Percentiles rank a stretch among this genome's conserved stretches.
phyloP scores from a whole-genome alignment of 2,888 invertebrate species.

The Teleogryllus oceanicus region DNA sequence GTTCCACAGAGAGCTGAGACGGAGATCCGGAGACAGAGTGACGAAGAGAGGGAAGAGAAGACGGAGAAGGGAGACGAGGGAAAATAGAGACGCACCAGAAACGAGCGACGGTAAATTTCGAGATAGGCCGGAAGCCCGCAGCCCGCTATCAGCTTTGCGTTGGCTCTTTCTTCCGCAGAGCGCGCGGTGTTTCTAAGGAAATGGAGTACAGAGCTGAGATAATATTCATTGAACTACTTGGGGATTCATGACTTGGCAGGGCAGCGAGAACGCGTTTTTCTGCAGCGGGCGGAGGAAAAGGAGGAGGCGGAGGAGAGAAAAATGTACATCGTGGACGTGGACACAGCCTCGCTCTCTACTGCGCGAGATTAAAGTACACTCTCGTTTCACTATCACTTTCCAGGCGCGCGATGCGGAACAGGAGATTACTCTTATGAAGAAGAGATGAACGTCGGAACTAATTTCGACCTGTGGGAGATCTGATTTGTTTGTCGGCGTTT shows the following conservation, averaged over 20 bases:
- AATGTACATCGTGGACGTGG: too few relatives aligned
- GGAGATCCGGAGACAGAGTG: not conserved
- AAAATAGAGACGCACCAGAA: not conserved
- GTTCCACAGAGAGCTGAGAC: not conserved
- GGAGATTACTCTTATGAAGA: too few relatives aligned
- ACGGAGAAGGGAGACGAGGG: not conserved
- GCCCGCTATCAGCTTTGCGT: not conserved
- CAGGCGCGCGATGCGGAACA: too few relatives aligned
- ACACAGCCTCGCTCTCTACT: too few relatives aligned
- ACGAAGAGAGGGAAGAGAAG: not conserved
- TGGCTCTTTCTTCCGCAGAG: not conserved
- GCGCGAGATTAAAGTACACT: too few relatives aligned
- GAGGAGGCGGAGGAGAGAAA: too few relatives aligned
- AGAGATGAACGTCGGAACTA: too few relatives aligned
- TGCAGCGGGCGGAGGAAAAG: too few relatives aligned
- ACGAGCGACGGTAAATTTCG: conserved; percentile 9
- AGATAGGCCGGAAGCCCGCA: not conserved
- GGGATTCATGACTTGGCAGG: not conserved
- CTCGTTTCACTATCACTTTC: too few relatives aligned
- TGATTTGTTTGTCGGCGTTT: too few relatives aligned
- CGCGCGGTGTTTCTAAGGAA: not conserved
- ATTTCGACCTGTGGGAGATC: too few relatives aligned
- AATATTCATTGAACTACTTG: conserved; percentile 10
- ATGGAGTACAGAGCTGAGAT: not conserved
- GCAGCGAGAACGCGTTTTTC: too few relatives aligned